Percentiles rank a stretch among this genome's conserved stretches.
These are phyloP conservation scores for Drosophila demipolita DNA, from an alignment of 2,888 invertebrate genomes.

Conservation along the genomic window DNA sequence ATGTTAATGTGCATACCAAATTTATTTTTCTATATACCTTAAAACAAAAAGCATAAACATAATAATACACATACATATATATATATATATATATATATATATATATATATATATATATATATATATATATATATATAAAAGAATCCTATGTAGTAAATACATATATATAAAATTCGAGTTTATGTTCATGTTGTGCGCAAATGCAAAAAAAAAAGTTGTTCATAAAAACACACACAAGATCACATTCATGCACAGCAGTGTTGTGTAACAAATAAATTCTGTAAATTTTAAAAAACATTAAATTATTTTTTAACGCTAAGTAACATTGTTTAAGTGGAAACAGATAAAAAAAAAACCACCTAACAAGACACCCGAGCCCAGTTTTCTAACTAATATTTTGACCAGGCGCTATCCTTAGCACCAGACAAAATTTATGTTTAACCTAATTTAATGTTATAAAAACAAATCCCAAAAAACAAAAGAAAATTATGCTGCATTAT, in stretches of 20 bases:
- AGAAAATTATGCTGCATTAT: constrained; percentile 33
- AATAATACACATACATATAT: constrained; percentile 26
- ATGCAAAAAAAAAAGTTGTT: constrained; percentile 60
- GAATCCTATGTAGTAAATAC: constrained; percentile 27
- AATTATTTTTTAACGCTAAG: constrained; percentile 61
- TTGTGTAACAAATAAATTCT: constrained; percentile 42
- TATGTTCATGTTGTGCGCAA: constrained; percentile 62
- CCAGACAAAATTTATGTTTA: constrained; percentile 51
- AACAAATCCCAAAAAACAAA: constrained; percentile 9
- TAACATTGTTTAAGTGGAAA: constrained; percentile 45
- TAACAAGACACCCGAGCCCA: constrained; percentile 70
- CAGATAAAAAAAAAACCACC: constrained; percentile 15
- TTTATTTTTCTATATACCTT: constrained; percentile 55
- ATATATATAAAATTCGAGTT: constrained; percentile 19
- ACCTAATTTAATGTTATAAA: constrained; percentile 54
- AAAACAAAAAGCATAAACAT: constrained; percentile 1
- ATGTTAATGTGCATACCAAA: constrained; percentile 49
- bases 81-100: constrained; percentile 1
- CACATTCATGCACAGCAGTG: constrained; percentile 32
- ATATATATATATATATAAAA: constrained; percentile 18
- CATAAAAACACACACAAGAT: constrained; percentile 25
- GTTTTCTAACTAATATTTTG: constrained; percentile 57
- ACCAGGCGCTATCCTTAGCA: constrained; percentile 15
- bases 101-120: constrained; percentile 2
- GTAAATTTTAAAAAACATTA: constrained; percentile 51